These are phyloP conservation scores for roundworm (Caenorhabditis elegans) DNA, from an alignment of 1,140 invertebrate species.

Conservation along the genomic window DNA sequence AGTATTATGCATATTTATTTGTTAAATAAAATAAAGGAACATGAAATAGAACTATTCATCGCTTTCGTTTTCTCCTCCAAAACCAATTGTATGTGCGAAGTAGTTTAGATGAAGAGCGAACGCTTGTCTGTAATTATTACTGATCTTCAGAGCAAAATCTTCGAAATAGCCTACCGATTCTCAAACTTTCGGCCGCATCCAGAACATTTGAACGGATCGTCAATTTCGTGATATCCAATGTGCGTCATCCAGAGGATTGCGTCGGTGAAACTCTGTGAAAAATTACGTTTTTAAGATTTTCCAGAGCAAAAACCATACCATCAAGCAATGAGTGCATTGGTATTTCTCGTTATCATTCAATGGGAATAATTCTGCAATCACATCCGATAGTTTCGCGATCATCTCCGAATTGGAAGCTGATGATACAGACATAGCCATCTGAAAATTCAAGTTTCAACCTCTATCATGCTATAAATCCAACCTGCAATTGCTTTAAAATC, in stretches of 20 bases:
- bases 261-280: background rate
- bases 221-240: background rate
- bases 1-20: too few relatives aligned
- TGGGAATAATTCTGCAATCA: background rate
- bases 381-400: background rate
- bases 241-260: constrained; percentile 16
- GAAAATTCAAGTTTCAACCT: background rate
- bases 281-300: background rate
- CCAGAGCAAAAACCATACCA: too few relatives aligned
- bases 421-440: background rate
- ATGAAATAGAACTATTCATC: too few relatives aligned
- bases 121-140: background rate
- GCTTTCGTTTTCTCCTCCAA: too few relatives aligned
- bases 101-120: constrained; percentile 8
- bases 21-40: too few relatives aligned
- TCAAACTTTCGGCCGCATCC: background rate
- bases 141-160: background rate
- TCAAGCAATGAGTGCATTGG: background rate
- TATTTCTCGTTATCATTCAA: background rate
- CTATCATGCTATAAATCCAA: background rate
- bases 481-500: background rate
- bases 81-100: background rate
- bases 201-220: constrained; percentile 2
- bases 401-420: background rate
- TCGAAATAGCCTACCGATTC: background rate